Percentiles rank a stretch among this genome's conserved stretches.
Conservation (phyloP, 2,113 vertebrate species). For the Agelaius phoeniceus region DNA sequence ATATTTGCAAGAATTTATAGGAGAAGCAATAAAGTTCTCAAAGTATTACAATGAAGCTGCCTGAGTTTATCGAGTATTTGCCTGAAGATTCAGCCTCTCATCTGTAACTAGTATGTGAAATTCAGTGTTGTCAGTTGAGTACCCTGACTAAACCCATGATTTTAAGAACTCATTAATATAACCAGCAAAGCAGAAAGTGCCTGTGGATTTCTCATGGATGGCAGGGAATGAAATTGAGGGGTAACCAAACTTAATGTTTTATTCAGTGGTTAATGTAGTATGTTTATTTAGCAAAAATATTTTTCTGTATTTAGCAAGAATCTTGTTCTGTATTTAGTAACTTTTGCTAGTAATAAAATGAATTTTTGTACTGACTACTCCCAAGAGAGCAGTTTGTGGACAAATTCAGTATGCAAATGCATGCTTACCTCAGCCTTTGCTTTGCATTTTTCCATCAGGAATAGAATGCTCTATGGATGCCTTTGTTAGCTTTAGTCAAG, state of each 20-base stretch:
- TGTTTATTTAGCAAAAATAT: constrained; percentile 18
- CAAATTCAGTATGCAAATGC: constrained; percentile 24
- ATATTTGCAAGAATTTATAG: no score
- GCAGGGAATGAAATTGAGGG: not conserved
- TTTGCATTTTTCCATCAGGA: constrained; percentile 34
- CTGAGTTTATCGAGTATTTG: not conserved
- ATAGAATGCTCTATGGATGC: not conserved
- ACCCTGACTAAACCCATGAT: not conserved
- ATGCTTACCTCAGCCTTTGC: constrained; percentile 22
- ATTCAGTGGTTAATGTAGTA: not conserved
- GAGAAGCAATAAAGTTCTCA: not conserved
- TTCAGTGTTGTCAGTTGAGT: not conserved
- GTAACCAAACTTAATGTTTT: not conserved
- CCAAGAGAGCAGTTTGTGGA: not conserved
- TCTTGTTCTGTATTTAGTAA: constrained; percentile 30
- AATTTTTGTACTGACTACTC: constrained; percentile 26
- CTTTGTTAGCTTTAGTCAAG: not conserved
- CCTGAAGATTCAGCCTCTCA: not conserved
- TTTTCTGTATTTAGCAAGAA: constrained; percentile 31
- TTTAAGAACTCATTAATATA: not conserved
- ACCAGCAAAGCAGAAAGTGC: not conserved
- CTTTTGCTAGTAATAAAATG: constrained; percentile 26
- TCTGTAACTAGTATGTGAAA: not conserved
- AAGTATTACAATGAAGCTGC: not conserved
- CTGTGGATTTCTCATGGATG: not conserved